Evolutionary conservation across 1,140 invertebrate species (phyloP), one percentile per base, ranked within the genome.

Genomic region (Chironomus striatipennis): DNA sequence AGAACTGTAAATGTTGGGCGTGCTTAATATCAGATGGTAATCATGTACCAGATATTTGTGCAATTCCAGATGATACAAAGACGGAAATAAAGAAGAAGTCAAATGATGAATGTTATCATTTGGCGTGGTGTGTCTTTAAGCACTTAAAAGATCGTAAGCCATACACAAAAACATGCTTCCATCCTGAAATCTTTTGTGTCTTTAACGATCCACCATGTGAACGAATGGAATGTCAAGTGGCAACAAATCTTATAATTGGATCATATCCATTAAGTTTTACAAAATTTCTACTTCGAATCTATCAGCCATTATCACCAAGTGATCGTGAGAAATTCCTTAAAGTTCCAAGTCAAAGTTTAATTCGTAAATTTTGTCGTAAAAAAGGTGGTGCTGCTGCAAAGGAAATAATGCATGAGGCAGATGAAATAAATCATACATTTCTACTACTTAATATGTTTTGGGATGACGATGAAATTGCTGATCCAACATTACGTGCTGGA

Each of bases 11-110:
- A 77, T 82, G 81, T 76, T 79, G 81, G 64, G 81, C 81, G 74
- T 82, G 81, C 76, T 81, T 80, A 10, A 80, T 82, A 73, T 80
- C 80, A 73, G 81, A 81, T 15, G 80, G 79, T 47, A 80, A 78
- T 76, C 76, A 75, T 47, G 72, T 67, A 0, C 18, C 74, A 17
- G 21, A 64, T 12, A 78, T 78, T 79, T 12, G 73, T 64, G 67
- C 24, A 70, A 10, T 73, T 43, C 34, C 74, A 42, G 70, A 43
- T 43, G 43, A 42, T 43, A 42, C 76, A 20, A 74, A 74, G 21
- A 74, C 75, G n/a, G 75, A 76, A 0, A 10, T 76, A 8, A 67
- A 65, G 8, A 74, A 77, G 21, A 73, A 43, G 79, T 77, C 12
- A 74, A 76, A 15, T 78, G 7, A 73, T 79, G 75, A 77, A 79